Conservation (phyloP, 2,888 invertebrate species). For the Stramonita haemastoma region DNA sequence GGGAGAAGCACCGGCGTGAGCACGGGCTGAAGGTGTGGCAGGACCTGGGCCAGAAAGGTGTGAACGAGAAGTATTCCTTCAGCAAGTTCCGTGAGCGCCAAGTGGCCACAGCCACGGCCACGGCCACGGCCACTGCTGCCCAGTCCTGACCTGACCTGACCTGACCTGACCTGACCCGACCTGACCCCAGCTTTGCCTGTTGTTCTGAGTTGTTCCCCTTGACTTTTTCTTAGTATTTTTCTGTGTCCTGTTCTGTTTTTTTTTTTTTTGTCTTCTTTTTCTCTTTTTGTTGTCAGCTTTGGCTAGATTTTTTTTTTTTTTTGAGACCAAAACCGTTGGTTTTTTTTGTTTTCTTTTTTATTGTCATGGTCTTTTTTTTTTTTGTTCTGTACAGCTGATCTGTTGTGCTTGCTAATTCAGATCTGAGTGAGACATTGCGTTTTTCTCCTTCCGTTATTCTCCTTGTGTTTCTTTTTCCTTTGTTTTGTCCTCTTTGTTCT, state of each 20-base stretch:
- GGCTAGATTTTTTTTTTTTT: background rate
- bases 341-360: background rate
- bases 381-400: background rate
- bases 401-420: background rate
- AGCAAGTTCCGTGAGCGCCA: slow-evolving; percentile 68
- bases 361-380: background rate
- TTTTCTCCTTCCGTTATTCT: background rate
- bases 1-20: slow-evolving; percentile 83
- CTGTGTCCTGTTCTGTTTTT: background rate
- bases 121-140: slow-evolving; percentile 33
- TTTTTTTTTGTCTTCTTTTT: background rate
- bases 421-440: background rate
- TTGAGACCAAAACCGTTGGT: too few species aligned
- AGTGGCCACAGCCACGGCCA: background rate
- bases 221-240: background rate
- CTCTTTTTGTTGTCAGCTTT: background rate
- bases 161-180: slow-evolving; percentile 44
- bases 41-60: slow-evolving; percentile 73
- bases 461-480: too few species aligned
- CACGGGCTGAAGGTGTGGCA: slow-evolving; percentile 76
- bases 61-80: slow-evolving; percentile 70
- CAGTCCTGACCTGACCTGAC: slow-evolving; percentile 44
- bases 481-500: too few species aligned
- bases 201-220: background rate
- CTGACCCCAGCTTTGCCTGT: slow-evolving; percentile 27